Percentiles rank a stretch among this genome's conserved stretches.
Evolutionary conservation across 2,888 invertebrate genomes (phyloP).

Genomic region (Xylota sylvarum): DNA sequence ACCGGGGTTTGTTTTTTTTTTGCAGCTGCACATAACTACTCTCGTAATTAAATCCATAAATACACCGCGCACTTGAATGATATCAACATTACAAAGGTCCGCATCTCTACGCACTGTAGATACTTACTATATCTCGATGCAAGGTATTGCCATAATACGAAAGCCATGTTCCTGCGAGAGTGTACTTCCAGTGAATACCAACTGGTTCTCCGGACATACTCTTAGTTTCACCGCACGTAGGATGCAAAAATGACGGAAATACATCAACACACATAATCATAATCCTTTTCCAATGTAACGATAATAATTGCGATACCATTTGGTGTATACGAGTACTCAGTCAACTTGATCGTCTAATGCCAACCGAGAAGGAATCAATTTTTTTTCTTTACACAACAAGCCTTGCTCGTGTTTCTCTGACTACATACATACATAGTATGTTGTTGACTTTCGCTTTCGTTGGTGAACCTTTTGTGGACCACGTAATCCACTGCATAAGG

Average conservation of each 20-base stretch:
- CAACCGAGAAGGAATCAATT: slow-evolving; percentile 24
- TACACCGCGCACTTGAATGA: slow-evolving; percentile 26
- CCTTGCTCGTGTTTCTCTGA: background rate
- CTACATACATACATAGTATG: no score
- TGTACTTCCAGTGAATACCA: slow-evolving; percentile 5
- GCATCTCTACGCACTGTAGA: background rate
- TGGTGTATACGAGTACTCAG: background rate
- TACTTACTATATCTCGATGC: slow-evolving; percentile 3
- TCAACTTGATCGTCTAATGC: slow-evolving; percentile 1
- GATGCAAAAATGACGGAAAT: slow-evolving; percentile 59
- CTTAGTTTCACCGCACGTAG: slow-evolving; percentile 24
- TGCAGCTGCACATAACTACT: slow-evolving; percentile 70
- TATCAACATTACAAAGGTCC: slow-evolving; percentile 28
- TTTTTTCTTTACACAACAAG: slow-evolving; percentile 22
- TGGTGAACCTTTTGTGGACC: slow-evolving; percentile 33
- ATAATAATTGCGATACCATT: slow-evolving; percentile 21
- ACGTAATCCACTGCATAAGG: slow-evolving; percentile 39
- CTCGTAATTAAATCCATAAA: slow-evolving; percentile 66
- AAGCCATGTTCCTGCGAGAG: slow-evolving; percentile 6
- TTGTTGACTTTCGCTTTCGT: slow-evolving; percentile 52
- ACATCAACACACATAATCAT: slow-evolving; percentile 46
- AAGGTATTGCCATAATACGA: slow-evolving; percentile 42
- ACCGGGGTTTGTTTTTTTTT: slow-evolving; percentile 14
- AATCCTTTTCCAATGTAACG: slow-evolving; percentile 56
- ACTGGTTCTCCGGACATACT: slow-evolving; percentile 28